Evolutionary conservation across 2,888 invertebrate genomes (phyloP).

Genomic region (Cryptophagus acutangulus): DNA sequence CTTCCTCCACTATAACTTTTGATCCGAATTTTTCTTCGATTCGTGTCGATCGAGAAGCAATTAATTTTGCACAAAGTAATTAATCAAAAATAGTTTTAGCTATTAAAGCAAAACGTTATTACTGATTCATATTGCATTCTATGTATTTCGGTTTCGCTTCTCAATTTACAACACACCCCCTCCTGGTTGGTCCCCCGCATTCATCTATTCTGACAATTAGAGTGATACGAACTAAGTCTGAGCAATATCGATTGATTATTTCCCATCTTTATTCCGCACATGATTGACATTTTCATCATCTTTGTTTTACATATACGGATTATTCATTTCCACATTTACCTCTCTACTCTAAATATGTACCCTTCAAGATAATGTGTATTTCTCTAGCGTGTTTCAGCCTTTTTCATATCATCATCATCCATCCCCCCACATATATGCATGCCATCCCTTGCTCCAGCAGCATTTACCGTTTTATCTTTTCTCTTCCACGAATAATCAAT

Average conservation of each 20-base stretch:
- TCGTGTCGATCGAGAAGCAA: too few species aligned
- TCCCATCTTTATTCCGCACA: slow-evolving; percentile 30
- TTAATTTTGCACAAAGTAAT: too few species aligned
- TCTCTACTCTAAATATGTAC: slow-evolving; percentile 14
- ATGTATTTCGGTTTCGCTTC: too few species aligned
- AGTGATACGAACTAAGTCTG: slow-evolving; percentile 47
- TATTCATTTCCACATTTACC: slow-evolving; percentile 38
- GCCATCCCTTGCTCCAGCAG: too few species aligned
- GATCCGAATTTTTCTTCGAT: too few species aligned
- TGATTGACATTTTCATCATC: slow-evolving; percentile 40
- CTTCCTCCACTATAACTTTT: too few species aligned
- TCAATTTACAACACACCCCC: too few species aligned
- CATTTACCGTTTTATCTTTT: background rate
- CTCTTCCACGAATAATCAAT: background rate
- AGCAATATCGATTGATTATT: slow-evolving; percentile 48
- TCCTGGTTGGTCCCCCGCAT: too few species aligned
- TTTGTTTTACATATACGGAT: slow-evolving; percentile 39
- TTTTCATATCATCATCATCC: slow-evolving; percentile 8
- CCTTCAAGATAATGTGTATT: slow-evolving; percentile 11
- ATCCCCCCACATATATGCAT: slow-evolving; percentile 1
- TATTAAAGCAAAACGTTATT: too few species aligned
- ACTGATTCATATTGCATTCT: too few species aligned
- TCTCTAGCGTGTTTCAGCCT: slow-evolving; percentile 6
- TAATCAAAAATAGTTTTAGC: too few species aligned
- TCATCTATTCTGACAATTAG: slow-evolving; percentile 43